Percentiles rank a stretch among this genome's conserved stretches.
Conservation (phyloP, 2,113 vertebrate species). For the Microcebus tavaratra region DNA sequence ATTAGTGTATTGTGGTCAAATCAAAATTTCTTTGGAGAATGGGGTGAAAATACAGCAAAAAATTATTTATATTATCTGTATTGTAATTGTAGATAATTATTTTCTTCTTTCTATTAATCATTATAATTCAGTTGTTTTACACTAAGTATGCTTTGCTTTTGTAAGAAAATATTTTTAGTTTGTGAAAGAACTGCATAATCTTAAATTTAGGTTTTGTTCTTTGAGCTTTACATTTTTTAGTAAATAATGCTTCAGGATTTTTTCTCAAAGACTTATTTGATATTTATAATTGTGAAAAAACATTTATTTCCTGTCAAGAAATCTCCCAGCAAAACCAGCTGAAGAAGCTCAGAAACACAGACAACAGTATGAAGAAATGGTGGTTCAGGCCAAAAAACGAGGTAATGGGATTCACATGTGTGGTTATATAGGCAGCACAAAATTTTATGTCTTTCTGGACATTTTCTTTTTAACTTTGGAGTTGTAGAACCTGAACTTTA, state of each 20-base stretch:
- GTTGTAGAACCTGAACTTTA: not conserved
- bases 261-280: not conserved
- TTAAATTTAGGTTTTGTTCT: not conserved
- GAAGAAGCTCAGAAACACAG: constrained; percentile 96
- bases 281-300: not conserved
- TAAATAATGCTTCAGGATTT: not conserved
- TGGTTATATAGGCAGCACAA: fast-evolving
- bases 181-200: not conserved
- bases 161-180: not conserved
- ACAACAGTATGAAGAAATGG: constrained; percentile 98
- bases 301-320: constrained; percentile 83
- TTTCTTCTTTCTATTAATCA: not conserved
- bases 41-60: not conserved
- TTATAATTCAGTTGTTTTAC: not conserved
- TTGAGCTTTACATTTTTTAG: not conserved
- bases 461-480: not conserved
- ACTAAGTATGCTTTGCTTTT: not conserved
- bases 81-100: not conserved
- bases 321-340: constrained; percentile 96
- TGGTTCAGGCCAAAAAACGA: constrained; percentile 96
- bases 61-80: not conserved
- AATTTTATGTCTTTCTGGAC: not conserved
- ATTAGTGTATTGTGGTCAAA: fast-evolving
- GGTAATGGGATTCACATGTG: constrained; percentile 74
- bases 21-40: not conserved